These are phyloP conservation scores for Hemibagrus wyckioides DNA, from an alignment of 2,113 vertebrate species.

Conservation along the genomic window DNA sequence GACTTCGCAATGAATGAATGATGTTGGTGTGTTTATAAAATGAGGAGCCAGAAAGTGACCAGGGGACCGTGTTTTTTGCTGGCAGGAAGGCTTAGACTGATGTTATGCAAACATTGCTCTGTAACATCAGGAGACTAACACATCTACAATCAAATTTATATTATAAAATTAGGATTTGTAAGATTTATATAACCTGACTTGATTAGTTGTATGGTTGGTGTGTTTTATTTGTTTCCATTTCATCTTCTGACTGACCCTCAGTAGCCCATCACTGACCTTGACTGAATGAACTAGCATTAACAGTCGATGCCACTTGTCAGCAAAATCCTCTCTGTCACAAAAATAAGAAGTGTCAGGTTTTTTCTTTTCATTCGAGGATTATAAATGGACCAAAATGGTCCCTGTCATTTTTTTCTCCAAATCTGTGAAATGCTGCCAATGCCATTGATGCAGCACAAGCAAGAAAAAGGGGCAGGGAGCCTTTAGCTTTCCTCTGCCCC, in stretches of 20 bases:
- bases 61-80: not conserved
- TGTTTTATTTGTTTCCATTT: not conserved
- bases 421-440: conserved; percentile 58
- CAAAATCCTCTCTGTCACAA: conserved; percentile 48
- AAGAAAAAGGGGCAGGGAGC: conserved; percentile 17
- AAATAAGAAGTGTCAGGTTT: conserved; percentile 66
- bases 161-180: too few relatives aligned
- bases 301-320: conserved; percentile 57
- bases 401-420: conserved; percentile 56
- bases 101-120: not conserved
- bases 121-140: not conserved
- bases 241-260: conserved; percentile 48
- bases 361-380: conserved; percentile 71
- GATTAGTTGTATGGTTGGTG: not conserved
- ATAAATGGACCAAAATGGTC: conserved; percentile 60
- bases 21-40: not conserved
- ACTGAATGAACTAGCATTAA: conserved; percentile 57
- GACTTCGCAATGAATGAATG: not conserved
- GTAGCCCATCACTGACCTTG: conserved; percentile 58
- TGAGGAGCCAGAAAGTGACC: not conserved
- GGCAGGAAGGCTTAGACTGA: not conserved
- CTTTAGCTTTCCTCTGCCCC: conserved; percentile 36
- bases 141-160: not conserved
- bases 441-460: conserved; percentile 53
- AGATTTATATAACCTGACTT: not conserved